A percentile compares a stretch with the other conserved stretches of the same genome.
These are phyloP conservation scores for Enteromius viviparus DNA, from an alignment of 2,797 vertebrate species.

Conservation along the genomic window DNA sequence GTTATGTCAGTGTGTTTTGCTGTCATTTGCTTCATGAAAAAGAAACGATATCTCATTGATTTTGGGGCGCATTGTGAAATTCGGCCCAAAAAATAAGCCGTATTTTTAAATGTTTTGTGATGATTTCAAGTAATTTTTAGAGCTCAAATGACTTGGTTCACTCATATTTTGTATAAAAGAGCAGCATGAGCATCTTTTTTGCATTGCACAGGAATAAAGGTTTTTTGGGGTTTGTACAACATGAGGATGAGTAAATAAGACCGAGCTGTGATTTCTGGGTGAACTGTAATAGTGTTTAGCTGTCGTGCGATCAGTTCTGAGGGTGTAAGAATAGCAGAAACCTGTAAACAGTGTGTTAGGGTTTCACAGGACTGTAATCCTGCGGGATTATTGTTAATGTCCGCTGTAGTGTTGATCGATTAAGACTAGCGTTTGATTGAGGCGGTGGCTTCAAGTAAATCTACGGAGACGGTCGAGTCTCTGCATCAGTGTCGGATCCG, in stretches of 20 bases:
- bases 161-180: background rate
- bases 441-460: conserved; percentile 26
- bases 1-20: background rate
- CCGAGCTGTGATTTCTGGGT: background rate
- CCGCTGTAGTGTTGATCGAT: conserved; percentile 13
- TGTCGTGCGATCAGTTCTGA: background rate
- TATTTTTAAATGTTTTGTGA: background rate
- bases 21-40: background rate
- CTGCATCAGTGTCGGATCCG: conserved; percentile 65
- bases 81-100: background rate
- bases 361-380: background rate
- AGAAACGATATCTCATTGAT: background rate
- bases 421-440: conserved; percentile 39
- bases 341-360: background rate
- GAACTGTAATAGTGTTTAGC: conserved; percentile 12
- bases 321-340: conserved; percentile 3
- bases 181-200: background rate
- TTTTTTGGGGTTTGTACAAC: background rate
- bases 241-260: background rate
- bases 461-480: background rate
- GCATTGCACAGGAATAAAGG: background rate
- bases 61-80: background rate
- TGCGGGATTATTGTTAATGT: conserved; percentile 14
- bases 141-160: background rate
- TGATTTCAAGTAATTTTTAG: background rate